Base-by-base conservation (phyloP, 2,888 invertebrate species). In the Hirtodrosophila histrioides region DNA sequence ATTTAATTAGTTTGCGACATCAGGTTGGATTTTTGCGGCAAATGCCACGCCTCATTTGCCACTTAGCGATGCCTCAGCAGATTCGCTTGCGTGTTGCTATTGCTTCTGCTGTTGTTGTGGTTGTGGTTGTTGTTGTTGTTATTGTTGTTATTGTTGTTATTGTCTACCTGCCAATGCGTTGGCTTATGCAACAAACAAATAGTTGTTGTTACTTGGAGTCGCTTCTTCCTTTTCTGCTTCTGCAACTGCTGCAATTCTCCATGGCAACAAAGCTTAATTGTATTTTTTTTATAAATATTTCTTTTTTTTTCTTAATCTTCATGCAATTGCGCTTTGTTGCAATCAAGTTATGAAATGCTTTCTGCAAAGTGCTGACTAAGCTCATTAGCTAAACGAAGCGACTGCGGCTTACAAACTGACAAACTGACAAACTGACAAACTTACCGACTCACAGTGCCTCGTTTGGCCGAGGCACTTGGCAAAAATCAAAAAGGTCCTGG, bases 331-430 rank as follows among this genome's bases (percentile, higher is more conserved):
- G 40, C 63, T 67, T 54, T 9, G 61, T 49, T 65, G 85, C 81
- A 69, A 82, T 79, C 73, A 69, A 69, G 57, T 82, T 82, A 87
- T 86, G 88, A 82, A 82, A 82, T 87, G 45, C 51, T 63, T 48
- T 61, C 41, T 50, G 45, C 56, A 81, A 78, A 78, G 51, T 46
- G 88, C 88, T 87, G 88, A 87, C 83, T 63, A 69, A 78, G 85
- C 87, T 60, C 74, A 77, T 65, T 67, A 75, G 58, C 54, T 36
- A 54, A 76, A 64, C 36, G 73, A 57, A 54, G 39, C 43, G 60
- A 62, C 23, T 69, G 75, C 43, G 60, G 57, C 23, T 69, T 69
- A 29, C 72, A 57, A 63, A 74, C 50, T 75, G 54, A 51, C 71
- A 49, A 43, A 45, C 36, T 58, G 55, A 41, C 51, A 11, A 51